Evolutionary conservation across 1,140 invertebrate species (phyloP).

Genomic region (Cydia pomonella): DNA sequence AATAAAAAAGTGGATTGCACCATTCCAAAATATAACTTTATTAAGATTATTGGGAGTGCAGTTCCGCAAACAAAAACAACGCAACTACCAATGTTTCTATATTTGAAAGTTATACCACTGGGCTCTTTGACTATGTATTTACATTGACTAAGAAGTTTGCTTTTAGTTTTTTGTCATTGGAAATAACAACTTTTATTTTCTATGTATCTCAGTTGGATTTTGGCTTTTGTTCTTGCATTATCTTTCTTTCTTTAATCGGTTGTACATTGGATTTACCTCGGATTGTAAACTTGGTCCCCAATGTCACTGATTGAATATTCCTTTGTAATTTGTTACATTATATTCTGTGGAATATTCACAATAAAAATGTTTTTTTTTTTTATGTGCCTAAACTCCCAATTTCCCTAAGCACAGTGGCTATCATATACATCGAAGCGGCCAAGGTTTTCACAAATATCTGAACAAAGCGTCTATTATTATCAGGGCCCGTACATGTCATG

Average conservation of each 20-base stretch:
- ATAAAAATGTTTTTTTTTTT: slow-evolving; percentile 60
- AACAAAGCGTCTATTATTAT: no score
- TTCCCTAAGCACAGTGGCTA: not conserved
- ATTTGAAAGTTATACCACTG: slow-evolving; percentile 61
- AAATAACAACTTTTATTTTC: slow-evolving; percentile 46
- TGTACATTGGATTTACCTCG: slow-evolving; percentile 68
- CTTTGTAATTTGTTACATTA: slow-evolving; percentile 69
- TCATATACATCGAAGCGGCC: no score
- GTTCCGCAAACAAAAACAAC: slow-evolving; percentile 74
- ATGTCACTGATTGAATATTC: slow-evolving; percentile 66
- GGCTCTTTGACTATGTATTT: slow-evolving; percentile 64
- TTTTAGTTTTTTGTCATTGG: slow-evolving; percentile 59
- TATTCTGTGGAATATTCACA: slow-evolving; percentile 73
- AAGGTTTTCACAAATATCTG: no score
- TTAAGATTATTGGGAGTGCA: slow-evolving; percentile 63
- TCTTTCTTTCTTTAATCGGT: slow-evolving; percentile 56
- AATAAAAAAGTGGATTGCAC: slow-evolving; percentile 72
- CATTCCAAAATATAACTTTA: slow-evolving; percentile 59
- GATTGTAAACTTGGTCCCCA: slow-evolving; percentile 74
- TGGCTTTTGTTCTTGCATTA: slow-evolving; percentile 71
- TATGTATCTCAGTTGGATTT: slow-evolving; percentile 64
- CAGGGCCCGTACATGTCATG: no score
- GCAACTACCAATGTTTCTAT: slow-evolving; percentile 78
- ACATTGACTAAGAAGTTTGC: slow-evolving; percentile 70
- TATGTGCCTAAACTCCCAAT: slow-evolving; percentile 7